Conservation (phyloP, 2,888 invertebrate genomes). For the Neuroscelio doddi region DNA sequence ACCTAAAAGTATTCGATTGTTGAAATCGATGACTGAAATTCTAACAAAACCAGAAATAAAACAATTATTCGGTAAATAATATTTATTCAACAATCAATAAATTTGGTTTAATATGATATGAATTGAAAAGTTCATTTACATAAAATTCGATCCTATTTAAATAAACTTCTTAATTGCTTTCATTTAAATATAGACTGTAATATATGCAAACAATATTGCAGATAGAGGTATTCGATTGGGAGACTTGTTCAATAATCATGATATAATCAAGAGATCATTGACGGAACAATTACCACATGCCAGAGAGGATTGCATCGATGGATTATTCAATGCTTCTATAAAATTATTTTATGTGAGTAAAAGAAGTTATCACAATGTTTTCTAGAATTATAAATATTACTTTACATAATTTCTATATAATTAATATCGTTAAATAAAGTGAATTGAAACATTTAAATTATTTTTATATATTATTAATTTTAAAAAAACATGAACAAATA, state of each 20-base stretch:
- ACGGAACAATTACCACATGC: constrained; percentile 67
- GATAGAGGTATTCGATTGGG: constrained; percentile 74
- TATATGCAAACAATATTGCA: constrained; percentile 51
- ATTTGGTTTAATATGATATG: no score
- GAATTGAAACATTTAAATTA: no score
- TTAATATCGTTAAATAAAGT: no score
- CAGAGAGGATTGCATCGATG: constrained; percentile 68
- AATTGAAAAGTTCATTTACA: no score
- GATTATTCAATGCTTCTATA: constrained; percentile 73
- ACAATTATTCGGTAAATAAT: constrained; percentile 73
- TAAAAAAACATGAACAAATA: no score
- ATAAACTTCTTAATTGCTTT: no score
- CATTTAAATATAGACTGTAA: no score
- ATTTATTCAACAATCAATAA: no score
- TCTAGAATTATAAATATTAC: neutral
- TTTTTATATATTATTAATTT: no score
- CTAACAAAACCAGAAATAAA: constrained; percentile 74
- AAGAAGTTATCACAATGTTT: neutral
- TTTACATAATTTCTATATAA: no score
- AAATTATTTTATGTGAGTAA: constrained; percentile 75
- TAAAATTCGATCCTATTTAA: no score
- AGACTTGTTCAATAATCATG: constrained; percentile 74
- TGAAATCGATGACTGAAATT: constrained; percentile 74
- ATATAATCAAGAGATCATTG: constrained; percentile 70
- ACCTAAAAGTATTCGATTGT: constrained; percentile 74